phyloP scores from a whole-genome alignment of 2,797 vertebrate genomes.

The Podargus strigoides region DNA sequence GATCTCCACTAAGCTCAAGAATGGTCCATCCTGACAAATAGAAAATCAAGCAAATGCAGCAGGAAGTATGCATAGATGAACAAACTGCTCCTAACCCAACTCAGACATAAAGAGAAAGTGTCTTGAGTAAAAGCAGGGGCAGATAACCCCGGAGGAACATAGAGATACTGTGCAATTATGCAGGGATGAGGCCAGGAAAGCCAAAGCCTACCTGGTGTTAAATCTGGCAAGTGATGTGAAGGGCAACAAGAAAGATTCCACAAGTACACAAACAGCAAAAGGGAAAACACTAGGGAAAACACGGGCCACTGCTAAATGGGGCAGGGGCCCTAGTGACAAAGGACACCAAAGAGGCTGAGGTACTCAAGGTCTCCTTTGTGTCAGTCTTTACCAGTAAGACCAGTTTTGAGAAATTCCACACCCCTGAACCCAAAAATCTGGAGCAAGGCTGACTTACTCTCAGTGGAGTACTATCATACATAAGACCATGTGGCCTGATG shows the following conservation, averaged over 20 bases:
- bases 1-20: neutral
- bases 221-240: neutral
- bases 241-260: neutral
- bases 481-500: neutral
- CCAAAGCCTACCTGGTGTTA: neutral
- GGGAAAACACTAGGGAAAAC: neutral
- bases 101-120: neutral
- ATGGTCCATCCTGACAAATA: neutral
- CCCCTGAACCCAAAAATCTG: neutral
- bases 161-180: neutral
- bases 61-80: neutral
- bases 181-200: neutral
- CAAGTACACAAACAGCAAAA: neutral
- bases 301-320: neutral
- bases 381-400: neutral
- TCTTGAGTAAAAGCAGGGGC: neutral
- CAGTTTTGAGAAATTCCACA: neutral
- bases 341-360: neutral
- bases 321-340: neutral
- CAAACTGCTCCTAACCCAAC: neutral
- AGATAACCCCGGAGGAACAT: neutral
- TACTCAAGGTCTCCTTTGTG: neutral
- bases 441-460: neutral
- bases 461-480: neutral
- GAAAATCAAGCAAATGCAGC: neutral